Evolutionary conservation across 2,113 vertebrate genomes (phyloP).

Genomic region (Grallaria varia): DNA sequence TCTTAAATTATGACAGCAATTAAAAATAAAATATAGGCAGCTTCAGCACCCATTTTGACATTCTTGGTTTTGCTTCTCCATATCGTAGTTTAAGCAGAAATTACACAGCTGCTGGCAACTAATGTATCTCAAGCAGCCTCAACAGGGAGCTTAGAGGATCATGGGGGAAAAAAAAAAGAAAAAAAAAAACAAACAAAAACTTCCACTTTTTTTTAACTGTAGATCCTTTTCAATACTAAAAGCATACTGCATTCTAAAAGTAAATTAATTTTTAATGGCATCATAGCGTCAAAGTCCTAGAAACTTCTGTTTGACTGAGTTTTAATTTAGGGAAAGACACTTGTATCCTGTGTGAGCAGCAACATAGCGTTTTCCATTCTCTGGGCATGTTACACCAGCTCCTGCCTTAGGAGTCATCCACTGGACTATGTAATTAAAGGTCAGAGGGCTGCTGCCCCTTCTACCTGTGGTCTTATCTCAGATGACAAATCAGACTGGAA

Average conservation of each 20-base stretch:
- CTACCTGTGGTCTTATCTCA: background rate
- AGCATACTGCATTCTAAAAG: background rate
- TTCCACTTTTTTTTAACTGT: background rate
- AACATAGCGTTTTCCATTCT: background rate
- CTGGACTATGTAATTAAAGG: background rate
- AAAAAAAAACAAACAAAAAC: background rate
- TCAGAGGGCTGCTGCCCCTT: background rate
- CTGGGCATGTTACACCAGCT: background rate
- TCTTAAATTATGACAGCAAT: constrained; percentile 14
- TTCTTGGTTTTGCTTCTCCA: background rate
- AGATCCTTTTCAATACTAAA: background rate
- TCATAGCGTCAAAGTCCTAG: background rate
- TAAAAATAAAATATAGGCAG: constrained; percentile 24
- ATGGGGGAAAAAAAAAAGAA: background rate
- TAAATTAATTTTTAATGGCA: background rate
- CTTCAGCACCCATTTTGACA: background rate
- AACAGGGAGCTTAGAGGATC: background rate
- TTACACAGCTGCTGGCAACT: constrained; percentile 18
- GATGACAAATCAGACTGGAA: background rate
- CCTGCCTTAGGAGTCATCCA: background rate
- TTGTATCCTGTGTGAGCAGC: background rate
- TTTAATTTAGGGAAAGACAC: background rate
- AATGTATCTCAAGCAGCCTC: background rate
- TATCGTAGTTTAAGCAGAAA: constrained; percentile 52
- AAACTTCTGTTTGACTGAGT: background rate